Conservation (phyloP, 2,113 vertebrate species). For the Halcyon senegalensis region DNA sequence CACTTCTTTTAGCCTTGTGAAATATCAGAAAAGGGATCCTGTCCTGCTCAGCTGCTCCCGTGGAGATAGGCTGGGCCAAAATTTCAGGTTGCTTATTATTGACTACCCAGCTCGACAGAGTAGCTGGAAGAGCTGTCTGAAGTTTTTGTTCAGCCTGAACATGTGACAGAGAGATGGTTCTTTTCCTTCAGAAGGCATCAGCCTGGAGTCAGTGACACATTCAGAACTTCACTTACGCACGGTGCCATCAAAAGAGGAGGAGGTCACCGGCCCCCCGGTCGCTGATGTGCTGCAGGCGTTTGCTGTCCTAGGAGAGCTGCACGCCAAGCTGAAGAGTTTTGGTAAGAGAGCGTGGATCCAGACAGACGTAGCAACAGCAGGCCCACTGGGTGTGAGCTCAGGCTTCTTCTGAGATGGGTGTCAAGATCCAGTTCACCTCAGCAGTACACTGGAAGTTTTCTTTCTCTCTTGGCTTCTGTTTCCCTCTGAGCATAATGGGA, state of each 20-base stretch:
- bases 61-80: neutral
- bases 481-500: neutral
- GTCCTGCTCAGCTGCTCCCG: neutral
- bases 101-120: rapidly evolving
- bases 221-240: slow-evolving; percentile 82
- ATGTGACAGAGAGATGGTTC: neutral
- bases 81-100: neutral
- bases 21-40: neutral
- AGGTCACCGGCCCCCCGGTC: slow-evolving; percentile 57
- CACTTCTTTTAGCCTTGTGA: neutral
- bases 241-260: slow-evolving; percentile 56
- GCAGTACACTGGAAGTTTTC: neutral
- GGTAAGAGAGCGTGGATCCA: slow-evolving; percentile 79
- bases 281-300: slow-evolving; percentile 86
- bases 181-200: slow-evolving; percentile 75
- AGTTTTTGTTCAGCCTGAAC: too few relatives aligned
- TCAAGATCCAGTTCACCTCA: neutral
- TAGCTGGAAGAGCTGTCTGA: neutral
- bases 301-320: slow-evolving; percentile 88
- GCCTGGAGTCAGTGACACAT: slow-evolving; percentile 76
- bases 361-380: neutral
- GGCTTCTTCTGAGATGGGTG: neutral
- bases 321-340: slow-evolving; percentile 87
- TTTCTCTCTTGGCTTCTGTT: neutral
- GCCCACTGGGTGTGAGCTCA: rapidly evolving